phyloP scores from a whole-genome alignment of 2,113 vertebrate species.

The Sula dactylatra region DNA sequence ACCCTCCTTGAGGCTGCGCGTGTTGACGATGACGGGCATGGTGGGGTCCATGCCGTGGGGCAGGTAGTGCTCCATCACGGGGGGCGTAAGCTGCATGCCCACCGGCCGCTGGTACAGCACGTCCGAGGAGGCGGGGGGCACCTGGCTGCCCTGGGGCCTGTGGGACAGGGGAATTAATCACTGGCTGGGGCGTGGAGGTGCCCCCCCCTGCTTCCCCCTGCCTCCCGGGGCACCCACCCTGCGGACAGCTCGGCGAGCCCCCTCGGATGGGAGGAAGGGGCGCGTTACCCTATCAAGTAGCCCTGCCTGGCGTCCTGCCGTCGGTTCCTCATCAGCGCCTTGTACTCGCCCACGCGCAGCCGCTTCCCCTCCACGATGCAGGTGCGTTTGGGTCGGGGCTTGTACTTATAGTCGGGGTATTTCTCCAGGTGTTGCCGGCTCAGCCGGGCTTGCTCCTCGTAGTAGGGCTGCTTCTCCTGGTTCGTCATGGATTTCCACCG shows the following conservation, averaged over 20 bases:
- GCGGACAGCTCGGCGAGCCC: fast-evolving
- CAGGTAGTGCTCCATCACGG: conserved; percentile 86
- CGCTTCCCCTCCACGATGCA: conserved; percentile 96
- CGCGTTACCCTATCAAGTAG: conserved; percentile 84
- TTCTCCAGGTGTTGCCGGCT: conserved; percentile 97
- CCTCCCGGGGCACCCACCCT: fast-evolving
- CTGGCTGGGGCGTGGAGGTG: fast-evolving
- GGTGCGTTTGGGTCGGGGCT: conserved; percentile 93
- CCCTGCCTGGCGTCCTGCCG: conserved; percentile 89
- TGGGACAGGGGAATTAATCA: background rate
- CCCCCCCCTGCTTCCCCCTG: background rate
- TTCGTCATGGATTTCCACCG: conserved; percentile 98
- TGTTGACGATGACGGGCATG: conserved; percentile 80
- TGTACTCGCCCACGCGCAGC: conserved; percentile 97
- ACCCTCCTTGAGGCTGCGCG: conserved; percentile 72
- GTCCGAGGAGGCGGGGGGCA: conserved; percentile 78
- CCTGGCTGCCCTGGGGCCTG: conserved; percentile 85
- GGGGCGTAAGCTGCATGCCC: conserved; percentile 80
- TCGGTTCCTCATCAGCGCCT: conserved; percentile 95
- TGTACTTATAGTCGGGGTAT: conserved; percentile 98
- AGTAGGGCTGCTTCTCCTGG: conserved; percentile 98
- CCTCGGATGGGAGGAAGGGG: background rate
- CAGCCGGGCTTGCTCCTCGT: conserved; percentile 94
- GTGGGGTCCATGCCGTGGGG: conserved; percentile 75
- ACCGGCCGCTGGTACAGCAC: conserved; percentile 80